Evolutionary conservation across 2,797 vertebrate genomes (phyloP).

Genomic region (Rhabdophis nuchalis): DNA sequence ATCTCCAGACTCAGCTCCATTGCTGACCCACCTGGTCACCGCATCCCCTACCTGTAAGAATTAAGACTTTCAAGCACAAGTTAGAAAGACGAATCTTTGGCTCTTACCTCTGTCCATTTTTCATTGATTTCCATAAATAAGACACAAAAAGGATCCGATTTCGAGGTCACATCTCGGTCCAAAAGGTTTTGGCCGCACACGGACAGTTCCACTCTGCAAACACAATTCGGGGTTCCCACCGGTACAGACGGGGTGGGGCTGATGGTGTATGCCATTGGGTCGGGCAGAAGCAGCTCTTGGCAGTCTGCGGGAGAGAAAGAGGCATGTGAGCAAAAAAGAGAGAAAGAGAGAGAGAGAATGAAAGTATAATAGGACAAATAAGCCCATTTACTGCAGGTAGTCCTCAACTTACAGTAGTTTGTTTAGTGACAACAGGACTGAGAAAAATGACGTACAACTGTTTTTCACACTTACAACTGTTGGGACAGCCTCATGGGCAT

Average conservation of each 20-base stretch:
- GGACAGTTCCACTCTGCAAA: conserved; percentile 91
- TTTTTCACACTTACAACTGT: background rate
- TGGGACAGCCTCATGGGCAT: background rate
- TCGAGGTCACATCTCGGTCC: conserved; percentile 94
- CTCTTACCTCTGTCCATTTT: conserved; percentile 91
- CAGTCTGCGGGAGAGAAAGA: conserved; percentile 61
- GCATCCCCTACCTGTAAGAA: background rate
- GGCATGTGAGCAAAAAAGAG: accelerated
- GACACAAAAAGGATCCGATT: conserved; percentile 97
- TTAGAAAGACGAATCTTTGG: background rate
- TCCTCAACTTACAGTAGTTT: background rate
- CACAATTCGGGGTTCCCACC: conserved; percentile 81
- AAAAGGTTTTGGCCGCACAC: conserved; percentile 87
- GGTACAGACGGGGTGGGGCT: conserved; percentile 62
- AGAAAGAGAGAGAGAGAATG: too few species aligned
- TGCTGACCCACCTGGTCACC: background rate
- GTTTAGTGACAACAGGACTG: background rate
- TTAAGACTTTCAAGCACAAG: accelerated
- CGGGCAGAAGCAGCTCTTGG: conserved; percentile 60
- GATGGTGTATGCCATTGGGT: conserved; percentile 83
- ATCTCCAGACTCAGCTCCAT: background rate
- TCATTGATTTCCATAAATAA: conserved; percentile 88
- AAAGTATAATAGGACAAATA: background rate
- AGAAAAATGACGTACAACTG: background rate
- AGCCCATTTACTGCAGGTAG: background rate